Evolutionary conservation across 2,888 invertebrate species (phyloP), one percentile per base, ranked within the genome.

Genomic region (Hirtodrosophila alboralis): DNA sequence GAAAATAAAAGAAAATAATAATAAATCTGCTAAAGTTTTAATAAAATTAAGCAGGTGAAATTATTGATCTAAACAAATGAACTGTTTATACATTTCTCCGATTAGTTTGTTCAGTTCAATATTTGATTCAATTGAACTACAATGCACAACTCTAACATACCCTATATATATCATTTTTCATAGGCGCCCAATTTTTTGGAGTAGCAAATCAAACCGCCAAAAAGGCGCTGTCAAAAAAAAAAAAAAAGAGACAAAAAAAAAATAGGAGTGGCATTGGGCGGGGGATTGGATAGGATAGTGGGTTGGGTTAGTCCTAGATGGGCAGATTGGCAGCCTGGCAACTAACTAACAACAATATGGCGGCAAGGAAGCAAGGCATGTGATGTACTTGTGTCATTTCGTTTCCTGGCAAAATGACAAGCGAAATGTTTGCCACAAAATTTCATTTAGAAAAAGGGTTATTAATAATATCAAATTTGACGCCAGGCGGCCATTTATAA

Each of bases 341-440:
- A 70, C 68, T 48, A 44, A 36, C 44, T 30, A 52, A 51, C 51
- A 54, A 51, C 49, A 58, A 38, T 26, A 43, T 33, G 40, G 30
- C 49, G 49, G 14, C 34, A 30, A 44, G 44, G 45, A 40, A 31
- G 38, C 56, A 48, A 21, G 18, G 44, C 40, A 57, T 54, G 54
- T 78, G 83, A 78, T 78, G 79, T 77, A 75, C 83, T 78, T 80
- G 73, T 79, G 84, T 77, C 77, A 77, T 84, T n/a, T 77, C 70
- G 74, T 67, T 64, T 75, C 58, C 75, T 81, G 79, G 67, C 79
- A 77, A 67, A 77, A 75, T 77, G 77, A 81, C 77, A 77, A 67
- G 77, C 76, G 64, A 75, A 75, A 78, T 81, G 83, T 73, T 78
- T 81, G 84, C 81, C 81, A 77, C 84, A 80, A 66, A 84, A 80